These are phyloP conservation scores for Xenopus petersii DNA, from an alignment of 2,797 vertebrate genomes.

Conservation along the genomic window DNA sequence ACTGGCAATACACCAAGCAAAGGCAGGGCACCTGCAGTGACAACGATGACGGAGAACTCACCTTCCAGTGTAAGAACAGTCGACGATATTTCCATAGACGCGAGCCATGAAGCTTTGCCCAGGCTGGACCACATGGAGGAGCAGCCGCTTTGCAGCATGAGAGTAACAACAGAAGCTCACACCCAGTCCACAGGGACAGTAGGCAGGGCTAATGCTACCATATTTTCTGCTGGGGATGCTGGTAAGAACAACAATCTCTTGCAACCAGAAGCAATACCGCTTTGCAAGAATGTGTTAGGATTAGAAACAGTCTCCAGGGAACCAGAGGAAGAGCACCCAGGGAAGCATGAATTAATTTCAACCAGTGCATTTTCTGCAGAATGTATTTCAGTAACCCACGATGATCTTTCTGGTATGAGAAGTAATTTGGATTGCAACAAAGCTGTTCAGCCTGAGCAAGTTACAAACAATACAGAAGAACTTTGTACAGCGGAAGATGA, in stretches of 20 bases:
- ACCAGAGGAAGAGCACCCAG: constrained; percentile 36
- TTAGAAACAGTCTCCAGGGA: constrained; percentile 50
- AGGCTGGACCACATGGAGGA: constrained; percentile 60
- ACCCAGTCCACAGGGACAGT: constrained; percentile 61
- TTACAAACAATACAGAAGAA: constrained; percentile 48
- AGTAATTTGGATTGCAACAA: constrained; percentile 9
- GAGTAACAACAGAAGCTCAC: constrained; percentile 53
- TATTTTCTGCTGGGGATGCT: constrained; percentile 55
- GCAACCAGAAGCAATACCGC: constrained; percentile 56
- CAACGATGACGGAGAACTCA: constrained; percentile 40
- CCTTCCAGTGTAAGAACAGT: constrained; percentile 33
- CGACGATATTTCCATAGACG: constrained; percentile 42
- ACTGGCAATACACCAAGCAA: constrained; percentile 53
- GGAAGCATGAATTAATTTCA: constrained; percentile 54
- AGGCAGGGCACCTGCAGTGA: constrained; percentile 48
- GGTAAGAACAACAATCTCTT: constrained; percentile 54
- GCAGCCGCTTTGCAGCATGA: constrained; percentile 58
- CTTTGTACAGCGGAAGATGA: constrained; percentile 1
- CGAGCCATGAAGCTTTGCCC: constrained; percentile 42
- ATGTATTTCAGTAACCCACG: constrained; percentile 51
- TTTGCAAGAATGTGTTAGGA: constrained; percentile 57
- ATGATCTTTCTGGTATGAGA: constrained; percentile 51
- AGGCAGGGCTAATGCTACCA: constrained; percentile 54
- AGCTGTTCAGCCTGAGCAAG: constrained; percentile 16
- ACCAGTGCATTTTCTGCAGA: constrained; percentile 49